phyloP scores from a whole-genome alignment of 1,140 invertebrate species.

The Tetramorium simillimum region DNA sequence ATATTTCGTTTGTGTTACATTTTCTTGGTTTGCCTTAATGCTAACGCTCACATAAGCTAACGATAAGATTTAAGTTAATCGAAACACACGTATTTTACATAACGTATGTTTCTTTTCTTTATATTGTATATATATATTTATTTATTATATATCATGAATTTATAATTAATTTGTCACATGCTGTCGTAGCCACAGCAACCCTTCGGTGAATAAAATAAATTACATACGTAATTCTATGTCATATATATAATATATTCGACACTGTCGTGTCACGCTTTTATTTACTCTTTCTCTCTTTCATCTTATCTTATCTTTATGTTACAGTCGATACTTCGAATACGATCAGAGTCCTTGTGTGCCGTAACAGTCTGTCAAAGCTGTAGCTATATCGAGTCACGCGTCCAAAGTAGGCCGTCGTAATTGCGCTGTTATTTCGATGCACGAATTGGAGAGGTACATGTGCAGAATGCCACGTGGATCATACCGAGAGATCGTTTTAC shows the following conservation, averaged over 20 bases:
- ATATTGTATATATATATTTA: slow-evolving; percentile 46
- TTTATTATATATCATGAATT: slow-evolving; percentile 55
- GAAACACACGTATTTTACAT: slow-evolving; percentile 70
- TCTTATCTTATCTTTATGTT: slow-evolving; percentile 36
- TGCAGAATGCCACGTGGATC: not conserved
- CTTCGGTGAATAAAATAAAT: slow-evolving; percentile 63
- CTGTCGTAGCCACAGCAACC: slow-evolving; percentile 41
- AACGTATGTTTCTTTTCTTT: slow-evolving; percentile 35
- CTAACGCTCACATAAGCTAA: slow-evolving; percentile 53
- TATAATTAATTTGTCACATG: slow-evolving; percentile 56
- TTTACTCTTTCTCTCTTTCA: not conserved
- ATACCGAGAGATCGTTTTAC: not conserved
- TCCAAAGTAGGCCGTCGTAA: slow-evolving; percentile 6
- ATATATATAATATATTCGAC: slow-evolving; percentile 21
- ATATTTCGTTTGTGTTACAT: slow-evolving; percentile 9
- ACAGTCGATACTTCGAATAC: slow-evolving; percentile 50
- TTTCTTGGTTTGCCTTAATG: slow-evolving; percentile 33
- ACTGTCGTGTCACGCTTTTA: not conserved
- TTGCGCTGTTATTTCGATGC: slow-evolving; percentile 17
- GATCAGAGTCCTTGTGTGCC: slow-evolving; percentile 49
- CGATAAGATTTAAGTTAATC: slow-evolving; percentile 64
- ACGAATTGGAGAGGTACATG: not conserved
- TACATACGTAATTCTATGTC: slow-evolving; percentile 24
- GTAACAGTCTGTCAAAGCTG: not conserved
- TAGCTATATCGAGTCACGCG: not conserved